Percentiles rank a stretch among this genome's conserved stretches.
These are phyloP conservation scores for Tipula helvola DNA, from an alignment of 2,888 invertebrate species.

Conservation along the genomic window DNA sequence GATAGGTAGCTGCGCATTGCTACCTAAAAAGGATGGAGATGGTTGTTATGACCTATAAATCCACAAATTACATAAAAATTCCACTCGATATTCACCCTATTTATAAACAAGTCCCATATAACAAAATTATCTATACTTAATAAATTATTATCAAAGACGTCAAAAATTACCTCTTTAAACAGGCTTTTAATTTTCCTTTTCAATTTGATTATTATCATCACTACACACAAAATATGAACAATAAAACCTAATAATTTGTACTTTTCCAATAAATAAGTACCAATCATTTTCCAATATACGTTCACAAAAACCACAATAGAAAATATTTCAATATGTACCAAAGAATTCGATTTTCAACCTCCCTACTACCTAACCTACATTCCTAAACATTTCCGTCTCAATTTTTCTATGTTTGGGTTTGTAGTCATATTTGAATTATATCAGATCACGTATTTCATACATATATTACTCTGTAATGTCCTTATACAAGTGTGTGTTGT, in stretches of 20 bases:
- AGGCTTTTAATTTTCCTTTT: not conserved
- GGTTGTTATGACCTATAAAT: not conserved
- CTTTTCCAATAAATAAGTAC: not conserved
- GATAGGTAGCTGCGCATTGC: too few species aligned
- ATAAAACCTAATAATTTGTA: not conserved
- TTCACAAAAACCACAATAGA: not conserved
- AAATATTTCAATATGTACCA: not conserved
- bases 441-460: slow-evolving; percentile 4
- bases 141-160: not conserved
- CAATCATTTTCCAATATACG: not conserved
- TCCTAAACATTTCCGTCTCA: not conserved
- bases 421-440: not conserved
- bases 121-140: too few species aligned
- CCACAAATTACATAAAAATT: not conserved
- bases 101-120: not conserved
- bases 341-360: not conserved
- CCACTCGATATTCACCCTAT: not conserved
- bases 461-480: not conserved
- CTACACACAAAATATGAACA: not conserved
- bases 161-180: not conserved
- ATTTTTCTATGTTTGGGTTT: not conserved
- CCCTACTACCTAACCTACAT: not conserved
- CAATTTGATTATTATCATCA: not conserved
- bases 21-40: too few species aligned
- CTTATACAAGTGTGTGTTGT: not conserved